These are phyloP conservation scores for Mus spretus DNA, from an alignment of 2,797 vertebrate species.

Conservation along the genomic window DNA sequence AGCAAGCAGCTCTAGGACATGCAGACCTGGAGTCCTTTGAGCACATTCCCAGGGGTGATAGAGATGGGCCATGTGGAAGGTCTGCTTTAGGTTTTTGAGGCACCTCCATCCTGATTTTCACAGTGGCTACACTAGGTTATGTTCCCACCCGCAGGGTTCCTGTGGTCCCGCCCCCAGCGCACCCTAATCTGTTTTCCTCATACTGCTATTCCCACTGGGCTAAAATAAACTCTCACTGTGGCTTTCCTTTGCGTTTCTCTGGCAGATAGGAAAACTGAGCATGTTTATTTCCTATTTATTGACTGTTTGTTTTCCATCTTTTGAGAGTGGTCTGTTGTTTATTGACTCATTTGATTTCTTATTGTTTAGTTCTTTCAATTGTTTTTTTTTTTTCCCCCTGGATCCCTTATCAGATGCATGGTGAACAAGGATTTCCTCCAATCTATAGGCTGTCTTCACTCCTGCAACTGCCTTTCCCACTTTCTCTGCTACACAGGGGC, in stretches of 20 bases:
- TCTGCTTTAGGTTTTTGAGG: background rate
- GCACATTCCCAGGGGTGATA: background rate
- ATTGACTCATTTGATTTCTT: background rate
- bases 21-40: background rate
- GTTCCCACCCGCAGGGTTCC: background rate
- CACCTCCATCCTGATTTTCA: background rate
- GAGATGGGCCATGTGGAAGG: background rate
- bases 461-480: background rate
- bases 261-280: background rate
- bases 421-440: background rate
- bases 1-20: too few species aligned
- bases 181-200: background rate
- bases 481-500: too few species aligned
- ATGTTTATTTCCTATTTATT: background rate
- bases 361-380: background rate
- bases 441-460: background rate
- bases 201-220: background rate
- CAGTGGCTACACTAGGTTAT: background rate
- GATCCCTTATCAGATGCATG: background rate
- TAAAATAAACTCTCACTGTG: background rate
- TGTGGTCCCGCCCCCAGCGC: background rate
- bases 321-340: background rate
- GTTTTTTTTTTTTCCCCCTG: background rate
- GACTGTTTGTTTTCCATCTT: background rate
- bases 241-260: background rate